A percentile compares a stretch with the other conserved stretches of the same genome.
phyloP scores from a whole-genome alignment of 2,797 vertebrate genomes.

The Trachurus trachurus region DNA sequence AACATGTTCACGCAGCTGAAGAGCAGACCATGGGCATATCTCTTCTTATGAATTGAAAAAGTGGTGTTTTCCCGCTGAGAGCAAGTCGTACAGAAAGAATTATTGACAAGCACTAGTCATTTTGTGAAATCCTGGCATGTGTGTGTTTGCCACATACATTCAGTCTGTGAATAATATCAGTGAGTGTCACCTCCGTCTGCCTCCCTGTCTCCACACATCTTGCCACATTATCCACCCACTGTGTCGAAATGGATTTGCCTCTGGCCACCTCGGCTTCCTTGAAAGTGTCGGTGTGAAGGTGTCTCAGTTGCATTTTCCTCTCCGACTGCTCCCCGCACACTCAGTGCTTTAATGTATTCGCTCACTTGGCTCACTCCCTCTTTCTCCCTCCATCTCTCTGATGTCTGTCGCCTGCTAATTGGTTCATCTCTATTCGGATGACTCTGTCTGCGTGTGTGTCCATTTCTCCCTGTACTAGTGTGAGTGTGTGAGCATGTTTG shows the following conservation, averaged over 20 bases:
- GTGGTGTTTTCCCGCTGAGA: too few species aligned
- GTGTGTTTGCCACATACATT: background rate
- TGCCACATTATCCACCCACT: slow-evolving; percentile 46
- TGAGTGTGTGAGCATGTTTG: too few species aligned
- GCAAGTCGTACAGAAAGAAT: background rate
- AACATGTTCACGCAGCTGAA: background rate
- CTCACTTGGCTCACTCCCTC: slow-evolving; percentile 24
- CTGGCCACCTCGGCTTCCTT: slow-evolving; percentile 47
- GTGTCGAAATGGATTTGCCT: slow-evolving; percentile 60
- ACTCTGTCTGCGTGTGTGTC: slow-evolving; percentile 6
- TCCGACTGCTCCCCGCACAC: slow-evolving; percentile 31
- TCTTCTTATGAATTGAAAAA: background rate
- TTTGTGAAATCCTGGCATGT: background rate
- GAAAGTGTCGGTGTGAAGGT: slow-evolving; percentile 64
- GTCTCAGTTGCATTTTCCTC: slow-evolving; percentile 45
- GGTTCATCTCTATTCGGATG: slow-evolving; percentile 77
- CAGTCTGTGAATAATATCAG: slow-evolving; percentile 42
- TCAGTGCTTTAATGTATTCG: slow-evolving; percentile 56
- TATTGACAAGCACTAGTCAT: background rate
- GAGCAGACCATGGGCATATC: background rate
- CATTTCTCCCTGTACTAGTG: too few species aligned
- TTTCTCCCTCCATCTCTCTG: slow-evolving; percentile 35
- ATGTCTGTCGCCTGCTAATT: slow-evolving; percentile 74
- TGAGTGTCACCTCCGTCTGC: slow-evolving; percentile 27
- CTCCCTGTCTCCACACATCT: slow-evolving; percentile 25